Base-by-base conservation (phyloP, 2,888 invertebrate genomes). In the Merodon equestris region DNA sequence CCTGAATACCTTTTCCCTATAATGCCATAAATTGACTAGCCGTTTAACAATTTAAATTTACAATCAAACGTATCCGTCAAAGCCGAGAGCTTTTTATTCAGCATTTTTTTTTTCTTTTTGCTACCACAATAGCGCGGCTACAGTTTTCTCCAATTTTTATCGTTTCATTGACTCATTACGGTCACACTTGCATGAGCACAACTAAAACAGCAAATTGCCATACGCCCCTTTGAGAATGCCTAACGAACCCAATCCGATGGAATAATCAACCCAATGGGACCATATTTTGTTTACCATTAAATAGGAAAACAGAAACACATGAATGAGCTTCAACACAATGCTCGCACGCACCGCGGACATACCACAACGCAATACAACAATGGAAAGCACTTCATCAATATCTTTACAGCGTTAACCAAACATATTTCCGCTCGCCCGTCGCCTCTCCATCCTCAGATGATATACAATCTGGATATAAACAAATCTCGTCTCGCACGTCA, bases 261-360 rank as follows among this genome's bases (percentile, higher is more conserved):
- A 67, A 67, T 51, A 57, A 57, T 67, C 57, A 67, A 50, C 57
- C 67, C 67, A 51, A 17, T 56, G 67, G 57, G 57, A 56, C n/a
- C 5, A 9, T 36, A 17, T 38, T 57, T 19, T 40, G 14, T 57
- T 27, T 27, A 12, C 50, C 13, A n/a, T 48, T 15, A 48, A 56
- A 15, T 17, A 58, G 45, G n/a, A 14, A 58, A 34, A 42, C 27
- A 27, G 27, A 27, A n/a, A 27, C 27, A 27, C 27, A 19, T n/a
- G 63, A 63, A 3, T 61, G 44, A 51, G 40, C 40, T 14, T 10
- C 13, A 12, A 42, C 34, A 18, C 44, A 51, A 10, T 10, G 38
- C 38, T 36, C 27, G 27, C 27, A 27, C 27, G 27, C 27, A 27
- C 7, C 27, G 7, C 7, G 3, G 7, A 27, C 27, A 7, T 27